Evolutionary conservation across 2,113 vertebrate genomes (phyloP).

Genomic region (Trinectes maculatus): DNA sequence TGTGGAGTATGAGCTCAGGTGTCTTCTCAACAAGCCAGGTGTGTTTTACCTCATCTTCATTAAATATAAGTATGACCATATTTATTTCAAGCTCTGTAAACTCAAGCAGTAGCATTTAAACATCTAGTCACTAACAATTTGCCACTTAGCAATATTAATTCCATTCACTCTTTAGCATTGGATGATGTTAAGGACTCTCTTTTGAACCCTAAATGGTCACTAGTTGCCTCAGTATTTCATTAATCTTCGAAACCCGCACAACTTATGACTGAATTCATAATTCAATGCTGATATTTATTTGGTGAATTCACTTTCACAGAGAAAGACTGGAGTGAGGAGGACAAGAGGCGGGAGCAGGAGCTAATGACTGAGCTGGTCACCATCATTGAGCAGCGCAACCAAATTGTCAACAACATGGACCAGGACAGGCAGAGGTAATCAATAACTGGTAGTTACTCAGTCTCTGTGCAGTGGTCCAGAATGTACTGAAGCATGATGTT

Average conservation of each 20-base stretch:
- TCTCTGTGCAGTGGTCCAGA: background rate
- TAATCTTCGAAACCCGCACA: no score
- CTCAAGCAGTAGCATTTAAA: no score
- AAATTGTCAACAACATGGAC: slow-evolving; percentile 95
- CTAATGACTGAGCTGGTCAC: slow-evolving; percentile 94
- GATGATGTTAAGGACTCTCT: no score
- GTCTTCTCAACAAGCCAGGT: slow-evolving; percentile 99
- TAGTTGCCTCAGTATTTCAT: no score
- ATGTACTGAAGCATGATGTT: background rate
- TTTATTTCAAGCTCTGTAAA: no score
- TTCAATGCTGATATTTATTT: background rate
- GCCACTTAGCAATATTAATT: no score
- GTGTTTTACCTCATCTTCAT: background rate
- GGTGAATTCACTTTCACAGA: slow-evolving; percentile 76
- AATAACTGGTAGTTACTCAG: background rate
- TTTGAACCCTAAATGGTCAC: no score
- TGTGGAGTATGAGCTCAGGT: slow-evolving; percentile 95
- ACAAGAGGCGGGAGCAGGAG: slow-evolving; percentile 91
- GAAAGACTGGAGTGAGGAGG: slow-evolving; percentile 95
- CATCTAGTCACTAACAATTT: no score
- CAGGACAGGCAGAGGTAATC: slow-evolving; percentile 95
- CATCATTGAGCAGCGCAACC: slow-evolving; percentile 96
- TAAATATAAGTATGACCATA: no score
- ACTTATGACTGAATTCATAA: background rate
- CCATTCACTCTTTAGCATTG: no score